These are phyloP conservation scores for Nymphalis polychloros DNA, from an alignment of 2,888 invertebrate species.

Conservation along the genomic window DNA sequence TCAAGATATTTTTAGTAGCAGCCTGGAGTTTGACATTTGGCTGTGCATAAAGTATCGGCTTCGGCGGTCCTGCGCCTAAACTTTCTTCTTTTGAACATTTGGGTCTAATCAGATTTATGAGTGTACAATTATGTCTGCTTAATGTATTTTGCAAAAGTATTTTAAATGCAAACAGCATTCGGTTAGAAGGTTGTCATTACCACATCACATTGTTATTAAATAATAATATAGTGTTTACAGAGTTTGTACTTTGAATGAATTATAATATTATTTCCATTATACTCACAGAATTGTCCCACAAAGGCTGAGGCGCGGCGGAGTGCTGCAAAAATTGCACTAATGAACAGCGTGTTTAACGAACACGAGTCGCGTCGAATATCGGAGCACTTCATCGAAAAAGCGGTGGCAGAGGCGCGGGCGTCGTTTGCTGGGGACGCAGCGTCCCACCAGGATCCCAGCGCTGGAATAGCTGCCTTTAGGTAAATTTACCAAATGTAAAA, in stretches of 20 bases:
- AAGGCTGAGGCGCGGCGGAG: conserved; percentile 97
- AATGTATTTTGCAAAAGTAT: no score
- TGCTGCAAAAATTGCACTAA: conserved; percentile 96
- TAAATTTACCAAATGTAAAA: conserved; percentile 42
- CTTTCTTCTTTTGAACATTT: no score
- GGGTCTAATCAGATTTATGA: no score
- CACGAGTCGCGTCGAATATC: conserved; percentile 96
- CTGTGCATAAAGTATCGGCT: no score
- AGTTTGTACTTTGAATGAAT: neutral
- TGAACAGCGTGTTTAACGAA: conserved; percentile 98
- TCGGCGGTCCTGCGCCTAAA: no score
- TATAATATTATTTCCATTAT: neutral
- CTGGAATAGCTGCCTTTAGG: conserved; percentile 87
- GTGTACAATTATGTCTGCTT: no score
- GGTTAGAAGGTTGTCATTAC: no score
- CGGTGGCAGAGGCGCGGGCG: conserved; percentile 94
- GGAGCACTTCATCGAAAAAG: conserved; percentile 96
- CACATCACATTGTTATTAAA: no score
- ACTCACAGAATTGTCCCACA: conserved; percentile 91
- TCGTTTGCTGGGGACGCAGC: conserved; percentile 88
- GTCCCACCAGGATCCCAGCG: conserved; percentile 84
- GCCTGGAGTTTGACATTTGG: no score
- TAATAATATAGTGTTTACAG: neutral
- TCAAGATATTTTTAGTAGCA: no score
- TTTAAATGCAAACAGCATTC: no score